Evolutionary conservation across 2,797 vertebrate species (phyloP), one percentile per base, ranked within the genome.

Genomic region (Chelon labrosus): DNA sequence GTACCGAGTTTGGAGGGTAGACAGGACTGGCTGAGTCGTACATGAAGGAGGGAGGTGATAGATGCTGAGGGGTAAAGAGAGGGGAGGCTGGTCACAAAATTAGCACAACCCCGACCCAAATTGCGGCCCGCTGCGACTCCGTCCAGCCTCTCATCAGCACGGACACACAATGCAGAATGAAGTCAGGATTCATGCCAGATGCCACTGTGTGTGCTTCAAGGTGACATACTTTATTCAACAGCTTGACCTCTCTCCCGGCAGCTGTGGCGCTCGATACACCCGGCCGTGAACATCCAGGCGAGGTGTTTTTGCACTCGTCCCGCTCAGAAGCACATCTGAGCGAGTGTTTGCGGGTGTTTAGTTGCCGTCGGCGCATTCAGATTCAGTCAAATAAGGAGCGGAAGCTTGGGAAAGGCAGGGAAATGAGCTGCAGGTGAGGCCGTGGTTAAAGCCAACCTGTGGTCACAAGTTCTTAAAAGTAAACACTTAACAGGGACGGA

Each of bases 351-450:
- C 38, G 74, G 61, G 19, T 71, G 60, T 77, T 65, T 16, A 51
- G 65, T 72, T 73, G 77, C 73, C 83, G 83, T 49, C 52, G 63
- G 62, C 37, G 27, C 46, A 87, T 87, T 88, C 85, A 85, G 85
- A 83, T 88, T 70, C 82, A 92, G 84, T 88, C 91, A 92, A 93
- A 92, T 91, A 19, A 35, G 41, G 59, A 82, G 70, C 89, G 91
- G 91, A 92, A 91, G 89, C 76, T 62, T 0, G 75, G 89, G 57
- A 58, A 73, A 44, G 61, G 49, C 78, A 91, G 75, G 90, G 80
- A 92, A 93, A 93, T 90, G 78, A 93, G 85, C 74, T 82, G 83
- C 82, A 90, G 89, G 89, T 90, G 87, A 91, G 79, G 66, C 77
- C 75, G 79, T 57, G 86, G 83, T 85, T 19, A 67, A 63, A 64